phyloP scores from a whole-genome alignment of 2,797 vertebrate genomes.

The Thripadectes ignobilis region DNA sequence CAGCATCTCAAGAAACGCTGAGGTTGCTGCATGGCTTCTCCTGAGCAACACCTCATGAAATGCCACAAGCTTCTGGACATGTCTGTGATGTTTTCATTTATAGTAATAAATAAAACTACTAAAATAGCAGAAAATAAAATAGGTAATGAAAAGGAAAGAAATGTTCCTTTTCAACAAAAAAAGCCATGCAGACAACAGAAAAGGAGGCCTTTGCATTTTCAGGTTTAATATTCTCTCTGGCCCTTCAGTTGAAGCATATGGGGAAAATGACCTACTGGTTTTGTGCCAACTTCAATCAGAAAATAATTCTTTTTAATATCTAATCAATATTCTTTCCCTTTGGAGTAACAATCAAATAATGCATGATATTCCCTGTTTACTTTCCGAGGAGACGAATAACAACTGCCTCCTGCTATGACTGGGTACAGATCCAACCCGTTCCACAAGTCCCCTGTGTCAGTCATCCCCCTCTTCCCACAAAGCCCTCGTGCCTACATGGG shows the following conservation, averaged over 20 bases:
- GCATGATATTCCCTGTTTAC: slow-evolving; percentile 21
- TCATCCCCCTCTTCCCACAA: not conserved
- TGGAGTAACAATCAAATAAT: not conserved
- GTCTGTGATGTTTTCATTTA: not conserved
- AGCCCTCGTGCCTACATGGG: slow-evolving; percentile 33
- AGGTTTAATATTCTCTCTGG: not conserved
- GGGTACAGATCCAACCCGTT: not conserved
- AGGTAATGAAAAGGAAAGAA: not conserved
- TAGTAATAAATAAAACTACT: not conserved
- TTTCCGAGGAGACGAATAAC: not conserved
- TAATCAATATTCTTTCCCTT: not conserved
- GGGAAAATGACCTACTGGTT: not conserved
- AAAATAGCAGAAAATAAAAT: not conserved
- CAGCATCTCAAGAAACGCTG: not conserved
- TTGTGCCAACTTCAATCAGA: not conserved
- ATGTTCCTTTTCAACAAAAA: not conserved
- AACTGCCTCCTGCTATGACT: not conserved
- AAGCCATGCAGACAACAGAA: not conserved
- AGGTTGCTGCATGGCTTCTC: not conserved
- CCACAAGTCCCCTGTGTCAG: not conserved
- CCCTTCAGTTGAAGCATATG: not conserved
- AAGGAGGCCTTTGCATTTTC: not conserved
- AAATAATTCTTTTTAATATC: not conserved
- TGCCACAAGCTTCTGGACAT: not conserved
- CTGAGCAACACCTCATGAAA: not conserved